Evolutionary conservation across 2,888 invertebrate genomes (phyloP).

Genomic region (Drosophila ustulata): DNA sequence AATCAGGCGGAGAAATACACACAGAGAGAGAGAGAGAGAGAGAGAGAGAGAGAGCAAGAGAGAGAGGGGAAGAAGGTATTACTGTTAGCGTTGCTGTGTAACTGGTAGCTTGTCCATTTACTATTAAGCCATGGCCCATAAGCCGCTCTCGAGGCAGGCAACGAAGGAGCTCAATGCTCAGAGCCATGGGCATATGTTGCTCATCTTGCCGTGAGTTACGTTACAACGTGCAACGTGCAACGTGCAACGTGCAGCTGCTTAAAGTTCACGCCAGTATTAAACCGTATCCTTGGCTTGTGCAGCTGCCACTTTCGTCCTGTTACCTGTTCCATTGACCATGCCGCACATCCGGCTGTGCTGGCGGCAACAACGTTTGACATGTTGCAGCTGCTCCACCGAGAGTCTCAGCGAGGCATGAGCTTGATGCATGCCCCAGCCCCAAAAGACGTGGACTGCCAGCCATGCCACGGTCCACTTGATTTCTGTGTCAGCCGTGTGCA

Average conservation of each 20-base stretch:
- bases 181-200: slow-evolving; percentile 23
- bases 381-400: slow-evolving; percentile 48
- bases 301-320: neutral
- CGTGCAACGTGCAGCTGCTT: slow-evolving; percentile 17
- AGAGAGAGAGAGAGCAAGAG: neutral
- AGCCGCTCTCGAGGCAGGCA: slow-evolving; percentile 10
- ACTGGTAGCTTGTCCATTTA: slow-evolving; percentile 10
- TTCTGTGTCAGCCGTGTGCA: slow-evolving; percentile 64
- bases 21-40: neutral
- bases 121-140: slow-evolving; percentile 32
- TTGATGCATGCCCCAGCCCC: slow-evolving; percentile 19
- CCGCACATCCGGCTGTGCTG: slow-evolving; percentile 49
- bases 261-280: slow-evolving; percentile 11
- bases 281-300: neutral
- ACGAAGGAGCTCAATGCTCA: neutral
- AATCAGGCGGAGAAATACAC: slow-evolving; percentile 18
- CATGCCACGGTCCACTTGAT: slow-evolving; percentile 57
- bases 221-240: neutral
- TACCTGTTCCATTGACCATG: slow-evolving; percentile 37
- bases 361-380: slow-evolving; percentile 67
- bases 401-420: neutral
- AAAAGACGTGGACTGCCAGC: slow-evolving; percentile 20
- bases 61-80: neutral
- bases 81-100: neutral
- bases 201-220: slow-evolving; percentile 19